Percentiles rank a stretch among this genome's conserved stretches.
These are phyloP conservation scores for Rambutsinella grinnellia DNA, from an alignment of 2,888 invertebrate genomes.

Conservation along the genomic window DNA sequence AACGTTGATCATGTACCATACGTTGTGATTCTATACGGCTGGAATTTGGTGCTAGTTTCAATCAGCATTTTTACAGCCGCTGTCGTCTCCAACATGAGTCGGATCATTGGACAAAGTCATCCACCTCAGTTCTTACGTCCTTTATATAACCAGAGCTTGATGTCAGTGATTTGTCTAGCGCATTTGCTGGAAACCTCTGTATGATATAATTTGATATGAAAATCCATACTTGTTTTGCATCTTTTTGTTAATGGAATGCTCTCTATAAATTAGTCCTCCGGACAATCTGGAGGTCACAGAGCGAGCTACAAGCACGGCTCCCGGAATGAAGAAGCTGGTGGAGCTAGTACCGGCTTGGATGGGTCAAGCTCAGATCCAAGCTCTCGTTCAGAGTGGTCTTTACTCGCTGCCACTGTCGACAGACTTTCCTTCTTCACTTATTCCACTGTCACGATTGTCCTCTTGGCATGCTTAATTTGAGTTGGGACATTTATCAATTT, in stretches of 20 bases:
- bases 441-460: conserved; percentile 61
- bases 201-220: background rate
- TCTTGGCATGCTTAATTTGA: conserved; percentile 60
- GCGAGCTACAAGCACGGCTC: conserved; percentile 48
- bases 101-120: conserved; percentile 54
- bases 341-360: conserved; percentile 33
- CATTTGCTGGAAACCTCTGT: conserved; percentile 48
- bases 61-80: conserved; percentile 58
- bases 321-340: conserved; percentile 44
- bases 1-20: conserved; percentile 62
- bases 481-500: too few species aligned
- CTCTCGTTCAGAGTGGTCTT: conserved; percentile 73
- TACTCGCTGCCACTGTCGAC: conserved; percentile 76
- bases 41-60: conserved; percentile 60
- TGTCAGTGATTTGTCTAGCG: conserved; percentile 59
- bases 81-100: conserved; percentile 51
- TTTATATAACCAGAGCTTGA: conserved; percentile 52
- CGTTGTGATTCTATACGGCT: conserved; percentile 62
- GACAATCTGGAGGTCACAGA: conserved; percentile 15
- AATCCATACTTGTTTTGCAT: too few species aligned
- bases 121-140: conserved; percentile 57
- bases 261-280: conserved; percentile 7
- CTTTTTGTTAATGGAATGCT: background rate
- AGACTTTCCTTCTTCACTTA: conserved; percentile 75
- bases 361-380: conserved; percentile 32